Percentiles rank a stretch among this genome's conserved stretches.
phyloP scores from a whole-genome alignment of 2,888 invertebrate genomes.

The Oegoconia quadripuncta region DNA sequence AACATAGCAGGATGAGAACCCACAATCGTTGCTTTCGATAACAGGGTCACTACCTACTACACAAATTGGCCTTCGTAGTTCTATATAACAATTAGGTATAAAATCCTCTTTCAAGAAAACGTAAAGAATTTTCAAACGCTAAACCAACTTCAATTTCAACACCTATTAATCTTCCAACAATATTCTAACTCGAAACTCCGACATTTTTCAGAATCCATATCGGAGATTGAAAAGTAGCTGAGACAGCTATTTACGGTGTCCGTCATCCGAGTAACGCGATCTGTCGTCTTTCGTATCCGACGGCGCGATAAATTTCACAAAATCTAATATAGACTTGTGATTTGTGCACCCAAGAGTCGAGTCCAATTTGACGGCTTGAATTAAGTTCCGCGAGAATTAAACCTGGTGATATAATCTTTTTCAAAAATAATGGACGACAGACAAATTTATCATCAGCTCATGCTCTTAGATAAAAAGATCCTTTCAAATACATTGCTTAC shows the following conservation, averaged over 20 bases:
- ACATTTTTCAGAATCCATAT: slow-evolving; percentile 1
- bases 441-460: slow-evolving; percentile 1
- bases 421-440: slow-evolving; percentile 14
- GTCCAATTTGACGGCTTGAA: slow-evolving; percentile 33
- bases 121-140: too few species aligned
- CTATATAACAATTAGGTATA: too few species aligned
- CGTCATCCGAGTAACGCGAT: slow-evolving; percentile 30
- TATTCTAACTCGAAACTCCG: too few species aligned
- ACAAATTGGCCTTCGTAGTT: too few species aligned
- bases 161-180: too few species aligned
- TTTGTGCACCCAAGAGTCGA: slow-evolving; percentile 36
- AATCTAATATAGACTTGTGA: slow-evolving; percentile 47
- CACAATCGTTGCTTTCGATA: too few species aligned
- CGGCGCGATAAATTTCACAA: slow-evolving; percentile 41
- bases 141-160: too few species aligned
- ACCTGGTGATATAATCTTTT: slow-evolving; percentile 13
- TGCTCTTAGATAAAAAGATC: too few species aligned
- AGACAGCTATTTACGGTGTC: slow-evolving; percentile 23
- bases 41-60: too few species aligned
- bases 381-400: slow-evolving; percentile 26
- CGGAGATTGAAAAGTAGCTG: slow-evolving; percentile 28
- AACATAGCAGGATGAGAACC: too few species aligned
- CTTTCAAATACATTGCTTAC: too few species aligned
- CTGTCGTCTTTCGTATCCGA: slow-evolving; percentile 35
- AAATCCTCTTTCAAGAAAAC: too few species aligned